phyloP scores from a whole-genome alignment of 2,113 vertebrate genomes.

The Oncorhynchus tshawytscha region DNA sequence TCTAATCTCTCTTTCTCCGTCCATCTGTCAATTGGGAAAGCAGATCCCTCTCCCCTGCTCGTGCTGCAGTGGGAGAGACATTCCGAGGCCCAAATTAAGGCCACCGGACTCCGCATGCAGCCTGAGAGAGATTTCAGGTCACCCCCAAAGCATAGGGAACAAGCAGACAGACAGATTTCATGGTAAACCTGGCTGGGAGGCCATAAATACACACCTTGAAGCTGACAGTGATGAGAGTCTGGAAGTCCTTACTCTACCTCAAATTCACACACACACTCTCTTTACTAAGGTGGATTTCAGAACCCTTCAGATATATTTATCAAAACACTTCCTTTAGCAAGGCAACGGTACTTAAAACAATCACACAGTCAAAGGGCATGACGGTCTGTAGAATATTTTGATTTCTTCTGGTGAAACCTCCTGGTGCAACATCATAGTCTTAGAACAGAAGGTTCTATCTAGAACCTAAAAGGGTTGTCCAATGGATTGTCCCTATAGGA shows the following conservation, averaged over 20 bases:
- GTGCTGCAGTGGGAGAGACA: constrained; percentile 20
- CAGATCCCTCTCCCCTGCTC: not conserved
- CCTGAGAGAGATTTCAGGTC: constrained; percentile 15
- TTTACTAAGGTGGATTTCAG: not conserved
- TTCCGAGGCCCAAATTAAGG: constrained; percentile 36
- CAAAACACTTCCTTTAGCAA: too few species aligned
- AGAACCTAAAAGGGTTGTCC: too few species aligned
- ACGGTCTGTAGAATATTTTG: too few species aligned
- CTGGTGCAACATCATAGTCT: too few species aligned
- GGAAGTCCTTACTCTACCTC: too few species aligned
- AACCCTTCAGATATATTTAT: not conserved
- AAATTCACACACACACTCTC: too few species aligned
- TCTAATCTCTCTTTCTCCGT: not conserved
- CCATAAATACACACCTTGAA: not conserved
- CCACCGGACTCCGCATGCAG: constrained; percentile 6
- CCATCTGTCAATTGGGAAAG: constrained; percentile 1
- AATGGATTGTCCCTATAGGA: too few species aligned
- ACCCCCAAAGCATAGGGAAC: constrained; percentile 11
- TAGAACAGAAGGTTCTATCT: too few species aligned
- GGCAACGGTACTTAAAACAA: too few species aligned
- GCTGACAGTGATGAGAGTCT: not conserved
- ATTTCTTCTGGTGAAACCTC: too few species aligned
- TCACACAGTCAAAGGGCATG: too few species aligned
- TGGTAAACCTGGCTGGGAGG: not conserved
- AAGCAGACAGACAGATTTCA: not conserved